These are phyloP conservation scores for Poeciliopsis occidentalis DNA, from an alignment of 2,113 vertebrate genomes.

Conservation along the genomic window DNA sequence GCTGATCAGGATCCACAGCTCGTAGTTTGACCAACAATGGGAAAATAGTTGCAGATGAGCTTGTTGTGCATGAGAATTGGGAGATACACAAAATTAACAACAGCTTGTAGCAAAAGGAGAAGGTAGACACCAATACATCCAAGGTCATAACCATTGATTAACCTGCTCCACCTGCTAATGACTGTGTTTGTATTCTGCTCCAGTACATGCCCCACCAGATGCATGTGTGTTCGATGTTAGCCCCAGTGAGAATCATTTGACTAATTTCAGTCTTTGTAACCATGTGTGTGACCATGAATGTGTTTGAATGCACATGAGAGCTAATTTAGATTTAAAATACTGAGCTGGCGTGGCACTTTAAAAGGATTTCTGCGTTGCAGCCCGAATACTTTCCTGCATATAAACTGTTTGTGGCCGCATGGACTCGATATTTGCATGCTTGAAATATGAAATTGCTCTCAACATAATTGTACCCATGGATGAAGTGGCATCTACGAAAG, in stretches of 20 bases:
- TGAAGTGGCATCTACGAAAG: slow-evolving; percentile 54
- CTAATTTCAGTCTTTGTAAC: slow-evolving; percentile 48
- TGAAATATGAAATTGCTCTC: slow-evolving; percentile 74
- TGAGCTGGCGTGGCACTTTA: slow-evolving; percentile 42
- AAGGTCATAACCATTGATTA: slow-evolving; percentile 38
- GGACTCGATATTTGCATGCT: slow-evolving; percentile 71
- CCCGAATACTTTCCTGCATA: slow-evolving; percentile 50
- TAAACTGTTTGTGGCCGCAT: slow-evolving; percentile 51
- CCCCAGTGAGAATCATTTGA: slow-evolving; percentile 61
- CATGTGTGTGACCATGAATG: slow-evolving; percentile 26
- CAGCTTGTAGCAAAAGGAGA: slow-evolving; percentile 10
- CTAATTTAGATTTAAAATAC: slow-evolving; percentile 61
- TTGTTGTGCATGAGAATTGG: slow-evolving; percentile 28
- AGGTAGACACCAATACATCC: slow-evolving; percentile 30
- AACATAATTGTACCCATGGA: slow-evolving; percentile 67
- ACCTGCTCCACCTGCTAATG: slow-evolving; percentile 58
- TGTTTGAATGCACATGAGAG: slow-evolving; percentile 46
- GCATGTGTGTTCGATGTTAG: slow-evolving; percentile 48
- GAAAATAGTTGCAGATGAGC: slow-evolving; percentile 10
- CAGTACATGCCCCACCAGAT: slow-evolving; percentile 37
- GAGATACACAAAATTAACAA: slow-evolving; percentile 37
- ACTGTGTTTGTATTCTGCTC: slow-evolving; percentile 64
- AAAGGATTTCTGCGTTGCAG: slow-evolving; percentile 42
- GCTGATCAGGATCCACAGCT: not conserved
- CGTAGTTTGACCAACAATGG: not conserved